These are phyloP conservation scores for Volucella inflata DNA, from an alignment of 2,888 invertebrate genomes.

Conservation along the genomic window DNA sequence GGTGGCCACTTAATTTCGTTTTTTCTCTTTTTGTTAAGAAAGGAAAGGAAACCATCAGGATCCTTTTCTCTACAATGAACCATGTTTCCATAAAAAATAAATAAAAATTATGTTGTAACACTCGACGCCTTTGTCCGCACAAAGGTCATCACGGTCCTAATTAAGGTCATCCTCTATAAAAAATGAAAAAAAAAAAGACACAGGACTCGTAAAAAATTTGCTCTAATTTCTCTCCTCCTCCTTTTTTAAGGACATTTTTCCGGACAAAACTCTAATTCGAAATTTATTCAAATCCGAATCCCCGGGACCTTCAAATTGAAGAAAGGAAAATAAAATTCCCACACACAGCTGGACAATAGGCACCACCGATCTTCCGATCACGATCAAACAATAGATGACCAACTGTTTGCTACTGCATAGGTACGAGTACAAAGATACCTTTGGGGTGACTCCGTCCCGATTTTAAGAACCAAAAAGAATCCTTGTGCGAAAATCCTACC, in stretches of 20 bases:
- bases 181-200: conserved; percentile 16
- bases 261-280: conserved; percentile 36
- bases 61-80: conserved; percentile 51
- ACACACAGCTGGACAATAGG: conserved; percentile 71
- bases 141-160: conserved; percentile 71
- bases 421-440: conserved; percentile 22
- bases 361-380: conserved; percentile 60
- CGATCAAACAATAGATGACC: conserved; percentile 67
- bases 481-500: conserved; percentile 72
- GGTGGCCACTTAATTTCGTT: conserved; percentile 63
- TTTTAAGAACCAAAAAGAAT: too few relatives aligned
- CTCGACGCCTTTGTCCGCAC: conserved; percentile 48
- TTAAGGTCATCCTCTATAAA: conserved; percentile 68
- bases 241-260: conserved; percentile 23
- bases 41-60: conserved; percentile 10
- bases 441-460: conserved; percentile 39
- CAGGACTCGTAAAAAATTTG: conserved; percentile 56
- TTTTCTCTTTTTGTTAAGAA: conserved; percentile 8
- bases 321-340: conserved; percentile 58
- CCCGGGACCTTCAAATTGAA: conserved; percentile 3
- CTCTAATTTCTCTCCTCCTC: conserved; percentile 47
- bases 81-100: conserved; percentile 39
- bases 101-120: conserved; percentile 73
- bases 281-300: conserved; percentile 55
- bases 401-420: conserved; percentile 56